A percentile compares a stretch with the other conserved stretches of the same genome.
Evolutionary conservation across 2,888 invertebrate species (phyloP).

Genomic region (Cheiracanthium punctorium): DNA sequence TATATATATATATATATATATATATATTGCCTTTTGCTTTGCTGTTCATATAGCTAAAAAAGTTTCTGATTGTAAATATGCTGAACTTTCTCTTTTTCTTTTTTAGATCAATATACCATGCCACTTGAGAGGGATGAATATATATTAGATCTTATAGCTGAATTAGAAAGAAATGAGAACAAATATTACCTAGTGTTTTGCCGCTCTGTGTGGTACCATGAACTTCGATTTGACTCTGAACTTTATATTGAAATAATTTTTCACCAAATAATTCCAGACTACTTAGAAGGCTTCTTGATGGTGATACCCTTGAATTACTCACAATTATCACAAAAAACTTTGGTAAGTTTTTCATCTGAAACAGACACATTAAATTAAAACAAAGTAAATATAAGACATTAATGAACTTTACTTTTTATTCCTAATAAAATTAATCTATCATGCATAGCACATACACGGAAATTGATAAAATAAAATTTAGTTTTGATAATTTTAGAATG

Average conservation of each 20-base stretch:
- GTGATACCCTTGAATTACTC: not conserved
- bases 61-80: too few species aligned
- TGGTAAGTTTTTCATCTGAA: conserved; percentile 35
- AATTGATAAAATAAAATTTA: too few species aligned
- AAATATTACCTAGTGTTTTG: conserved; percentile 98
- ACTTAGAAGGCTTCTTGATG: conserved; percentile 87
- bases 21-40: too few species aligned
- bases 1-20: too few species aligned
- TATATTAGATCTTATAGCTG: conserved; percentile 95
- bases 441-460: too few species aligned
- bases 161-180: conserved; percentile 92
- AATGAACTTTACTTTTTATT: too few species aligned
- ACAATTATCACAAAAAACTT: not conserved
- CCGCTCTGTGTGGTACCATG: conserved; percentile 86
- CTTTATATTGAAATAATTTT: conserved; percentile 95
- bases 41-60: too few species aligned
- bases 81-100: conserved; percentile 1
- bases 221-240: conserved; percentile 86
- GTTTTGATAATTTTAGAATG: too few species aligned
- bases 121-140: conserved; percentile 95
- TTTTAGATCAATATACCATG: conserved; percentile 86
- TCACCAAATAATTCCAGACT: conserved; percentile 97
- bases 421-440: too few species aligned
- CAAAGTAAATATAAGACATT: too few species aligned
- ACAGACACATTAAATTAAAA: too few species aligned